Evolutionary conservation across 1,140 invertebrate genomes (phyloP).

Genomic region (Macrostomum lignano): DNA sequence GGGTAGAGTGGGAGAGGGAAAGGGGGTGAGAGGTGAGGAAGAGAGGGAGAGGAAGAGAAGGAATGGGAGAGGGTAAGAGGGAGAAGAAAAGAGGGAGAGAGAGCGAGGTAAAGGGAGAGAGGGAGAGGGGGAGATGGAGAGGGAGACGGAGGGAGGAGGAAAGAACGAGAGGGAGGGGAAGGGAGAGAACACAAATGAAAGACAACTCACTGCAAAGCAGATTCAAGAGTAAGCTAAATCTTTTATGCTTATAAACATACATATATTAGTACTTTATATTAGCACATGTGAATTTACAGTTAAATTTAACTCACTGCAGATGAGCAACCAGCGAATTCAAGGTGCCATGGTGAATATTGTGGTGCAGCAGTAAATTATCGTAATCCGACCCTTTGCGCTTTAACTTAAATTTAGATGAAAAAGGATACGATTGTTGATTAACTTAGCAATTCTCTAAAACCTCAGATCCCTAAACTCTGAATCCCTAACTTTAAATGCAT

Average conservation of each 20-base stretch:
- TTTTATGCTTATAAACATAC: neutral
- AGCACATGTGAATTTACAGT: constrained; percentile 6
- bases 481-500: no score
- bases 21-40: no score
- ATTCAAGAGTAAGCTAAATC: neutral
- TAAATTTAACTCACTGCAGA: constrained; percentile 31
- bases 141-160: constrained; percentile 8
- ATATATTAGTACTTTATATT: constrained; percentile 10
- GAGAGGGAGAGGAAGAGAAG: no score
- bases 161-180: constrained; percentile 7
- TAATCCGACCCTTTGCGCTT: constrained; percentile 47
- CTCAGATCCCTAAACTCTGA: no score
- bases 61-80: no score
- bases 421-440: no score
- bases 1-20: no score
- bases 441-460: no score
- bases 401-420: constrained; percentile 22
- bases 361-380: constrained; percentile 41
- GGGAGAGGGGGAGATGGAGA: no score
- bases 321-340: constrained; percentile 38
- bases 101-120: no score
- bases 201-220: neutral
- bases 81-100: no score
- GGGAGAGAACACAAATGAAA: neutral
- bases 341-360: constrained; percentile 47